Evolutionary conservation across 1,140 invertebrate species (phyloP), one percentile per base, ranked within the genome.

Genomic region (Portunus trituberculatus): DNA sequence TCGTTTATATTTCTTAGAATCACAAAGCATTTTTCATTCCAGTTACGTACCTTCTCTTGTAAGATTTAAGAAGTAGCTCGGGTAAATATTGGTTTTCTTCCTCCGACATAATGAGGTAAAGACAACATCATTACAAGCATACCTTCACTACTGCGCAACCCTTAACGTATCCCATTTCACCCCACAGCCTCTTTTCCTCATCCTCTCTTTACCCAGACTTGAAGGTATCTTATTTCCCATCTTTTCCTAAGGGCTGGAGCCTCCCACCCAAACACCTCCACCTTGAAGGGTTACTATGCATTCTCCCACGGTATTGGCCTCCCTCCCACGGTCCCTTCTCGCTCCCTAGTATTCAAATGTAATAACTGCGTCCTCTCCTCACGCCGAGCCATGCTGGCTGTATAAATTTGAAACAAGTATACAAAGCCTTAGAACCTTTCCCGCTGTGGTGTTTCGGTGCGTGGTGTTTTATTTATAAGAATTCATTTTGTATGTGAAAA

Each of bases 291-390:
- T 76, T 76, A 76, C 67, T n/a, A 3, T 76, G 67, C 67, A 16
- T n/a, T 76, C 67, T 76, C 67, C 67, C 6, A 8, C 67, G 67
- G 67, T 76, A 76, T 76, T 76, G 67, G 20, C 20, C 67, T 76
- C 25, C 67, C 67, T 76, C 67, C 67, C 67, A 76, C 67, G 67
- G 67, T n/a, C 67, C 67, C 67, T 76, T 25, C 8, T 76, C 67
- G 67, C 67, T 76, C 67, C 67, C 67, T 76, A 76, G 67, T 76
- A 76, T 76, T 76, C 67, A 76, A 76, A 76, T 76, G 67, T 76
- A 76, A 76, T 76, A 76, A n/a, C 67, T n/a, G n/a, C 0, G 67
- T 76, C 20, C n/a, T 76, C 67, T 76, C n/a, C 20, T 76, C 52
- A 76, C 67, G 67, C 67, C 67, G 67, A 7, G 67, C 67, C 67